Percentiles rank a stretch among this genome's conserved stretches.
These are phyloP conservation scores for Beaufortia kweichowensis DNA, from an alignment of 2,113 vertebrate species.

Conservation along the genomic window DNA sequence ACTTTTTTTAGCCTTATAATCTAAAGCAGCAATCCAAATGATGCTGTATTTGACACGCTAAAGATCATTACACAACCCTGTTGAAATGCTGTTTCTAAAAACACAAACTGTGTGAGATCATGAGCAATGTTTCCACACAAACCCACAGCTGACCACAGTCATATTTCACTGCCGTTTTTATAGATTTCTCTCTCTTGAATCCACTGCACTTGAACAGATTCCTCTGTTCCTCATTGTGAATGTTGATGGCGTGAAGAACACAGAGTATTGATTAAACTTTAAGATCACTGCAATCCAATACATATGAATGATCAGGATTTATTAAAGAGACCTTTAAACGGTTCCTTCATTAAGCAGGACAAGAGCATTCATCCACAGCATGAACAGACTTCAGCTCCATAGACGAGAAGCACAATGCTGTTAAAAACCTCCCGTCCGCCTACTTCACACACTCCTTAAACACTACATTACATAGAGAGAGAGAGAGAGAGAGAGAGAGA, in stretches of 20 bases:
- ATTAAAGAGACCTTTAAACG: background rate
- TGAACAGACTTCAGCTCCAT: background rate
- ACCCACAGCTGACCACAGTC: background rate
- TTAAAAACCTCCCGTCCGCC: background rate
- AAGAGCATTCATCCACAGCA: background rate
- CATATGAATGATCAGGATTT: too few relatives aligned
- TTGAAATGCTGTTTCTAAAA: background rate
- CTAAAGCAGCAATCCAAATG: too few relatives aligned
- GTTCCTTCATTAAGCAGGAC: background rate
- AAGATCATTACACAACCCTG: background rate
- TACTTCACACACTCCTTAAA: too few relatives aligned
- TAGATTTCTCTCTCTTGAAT: background rate
- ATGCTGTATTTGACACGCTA: too few relatives aligned
- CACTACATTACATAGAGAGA: too few relatives aligned
- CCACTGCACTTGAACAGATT: background rate
- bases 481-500: background rate
- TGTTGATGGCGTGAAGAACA: background rate
- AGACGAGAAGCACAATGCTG: background rate
- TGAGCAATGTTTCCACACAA: background rate
- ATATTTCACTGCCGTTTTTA: background rate
- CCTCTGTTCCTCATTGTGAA: background rate
- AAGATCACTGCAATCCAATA: too few relatives aligned
- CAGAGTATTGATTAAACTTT: background rate
- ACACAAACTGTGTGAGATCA: background rate
- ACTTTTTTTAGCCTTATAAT: too few relatives aligned